Evolutionary conservation across 2,113 vertebrate species (phyloP).

Genomic region (Butorides virescens): DNA sequence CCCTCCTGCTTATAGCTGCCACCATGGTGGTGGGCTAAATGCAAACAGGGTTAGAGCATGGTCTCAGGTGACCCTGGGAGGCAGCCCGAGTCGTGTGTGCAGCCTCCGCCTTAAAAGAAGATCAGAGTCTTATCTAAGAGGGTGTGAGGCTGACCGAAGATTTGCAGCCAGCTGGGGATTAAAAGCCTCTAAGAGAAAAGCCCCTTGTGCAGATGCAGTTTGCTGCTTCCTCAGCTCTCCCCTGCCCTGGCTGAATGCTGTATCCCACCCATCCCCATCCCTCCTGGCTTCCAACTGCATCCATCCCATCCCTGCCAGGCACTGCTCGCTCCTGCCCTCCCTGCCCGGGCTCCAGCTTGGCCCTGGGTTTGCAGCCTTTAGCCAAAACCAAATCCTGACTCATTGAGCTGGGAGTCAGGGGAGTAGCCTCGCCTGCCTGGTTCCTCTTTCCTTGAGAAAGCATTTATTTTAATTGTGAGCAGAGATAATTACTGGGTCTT

Average conservation of each 20-base stretch:
- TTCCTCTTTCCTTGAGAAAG: not conserved
- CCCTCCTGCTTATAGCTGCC: rapidly evolving
- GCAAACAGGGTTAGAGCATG: rapidly evolving
- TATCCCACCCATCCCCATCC: not conserved
- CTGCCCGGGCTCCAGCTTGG: not conserved
- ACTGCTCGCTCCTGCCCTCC: not conserved
- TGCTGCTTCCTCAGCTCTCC: not conserved
- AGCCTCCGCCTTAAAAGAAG: not conserved
- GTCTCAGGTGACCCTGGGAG: not conserved
- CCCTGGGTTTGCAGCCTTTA: not conserved
- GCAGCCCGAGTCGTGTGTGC: rapidly evolving
- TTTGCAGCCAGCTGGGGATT: not conserved
- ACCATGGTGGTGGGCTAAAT: not conserved
- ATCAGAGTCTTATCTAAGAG: not conserved
- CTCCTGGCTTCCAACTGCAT: not conserved
- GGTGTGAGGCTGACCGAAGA: not conserved
- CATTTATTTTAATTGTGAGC: not conserved
- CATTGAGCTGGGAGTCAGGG: not conserved
- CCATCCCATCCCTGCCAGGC: not conserved
- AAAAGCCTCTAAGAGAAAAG: not conserved
- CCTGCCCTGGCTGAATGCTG: rapidly evolving
- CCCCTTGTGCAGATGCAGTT: not conserved
- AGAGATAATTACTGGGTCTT: not conserved
- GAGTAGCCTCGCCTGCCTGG: not conserved
- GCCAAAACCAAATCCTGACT: not conserved